Evolutionary conservation across 2,113 vertebrate genomes (phyloP), one percentile per base, ranked within the genome.

Genomic region (Periophthalmodon schlosseri): DNA sequence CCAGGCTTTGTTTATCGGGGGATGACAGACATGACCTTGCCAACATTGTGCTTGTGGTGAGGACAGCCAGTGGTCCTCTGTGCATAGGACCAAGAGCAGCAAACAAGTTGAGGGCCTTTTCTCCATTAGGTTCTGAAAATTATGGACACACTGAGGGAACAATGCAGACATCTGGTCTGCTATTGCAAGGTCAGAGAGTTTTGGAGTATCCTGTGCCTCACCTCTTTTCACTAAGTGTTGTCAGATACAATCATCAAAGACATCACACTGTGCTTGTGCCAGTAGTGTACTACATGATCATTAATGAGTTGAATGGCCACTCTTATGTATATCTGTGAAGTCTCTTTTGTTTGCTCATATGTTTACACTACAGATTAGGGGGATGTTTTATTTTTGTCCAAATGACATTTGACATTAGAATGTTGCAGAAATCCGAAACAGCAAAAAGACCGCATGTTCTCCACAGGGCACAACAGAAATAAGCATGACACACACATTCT

Each of bases 11-110:
- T 92, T 92, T 93, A 92, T 93, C 88, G 50, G 77, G 79, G 86
- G 83, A 86, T 77, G 90, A 82, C 89, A 91, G 90, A 77, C 87
- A 4, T 88, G 88, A 91, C 92, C 91, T 92, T 90, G 90, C 78
- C 79, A 76, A 84, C 78, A 61, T 52, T 74, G 36, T 58, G 80
- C 58, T 75, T 73, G 76, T 63, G 77, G 75, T 68, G 66, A 75
- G 75, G 82, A 68, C 39, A 71, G 84, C 81, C 82, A 74, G 20
- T 28, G 69, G 83, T 82, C 82, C 87, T 73, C 72, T 54, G 77
- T 83, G 67, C 72, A 57, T 46, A 75, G 84, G 72, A 82, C 80
- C 57, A 75, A 49, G 74, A 70, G 73, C 23, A 21, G 70, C 84
- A 80, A 69, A 13, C 69, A 58, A 80, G 78, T 60, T 65, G 69